Conservation (phyloP, 2,888 invertebrate species). For the Athrips mouffetella region DNA sequence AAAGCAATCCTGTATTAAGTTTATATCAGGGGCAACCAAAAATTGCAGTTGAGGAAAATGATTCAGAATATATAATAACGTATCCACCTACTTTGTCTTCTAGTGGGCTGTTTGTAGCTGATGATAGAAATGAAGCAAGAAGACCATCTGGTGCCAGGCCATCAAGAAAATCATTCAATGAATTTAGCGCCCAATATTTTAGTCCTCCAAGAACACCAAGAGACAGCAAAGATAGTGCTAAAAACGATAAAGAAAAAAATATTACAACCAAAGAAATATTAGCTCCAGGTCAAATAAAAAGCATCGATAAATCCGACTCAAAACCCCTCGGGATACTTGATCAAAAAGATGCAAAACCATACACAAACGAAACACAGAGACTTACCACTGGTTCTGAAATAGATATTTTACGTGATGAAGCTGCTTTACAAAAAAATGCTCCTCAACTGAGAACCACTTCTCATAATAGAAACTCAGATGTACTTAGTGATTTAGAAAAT, state of each 20-base stretch:
- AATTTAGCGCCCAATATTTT: slow-evolving; percentile 1
- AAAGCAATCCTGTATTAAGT: slow-evolving; percentile 29
- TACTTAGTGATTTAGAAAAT: background rate
- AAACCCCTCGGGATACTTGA: too few species aligned
- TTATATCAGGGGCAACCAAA: slow-evolving; percentile 27
- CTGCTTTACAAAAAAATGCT: too few species aligned
- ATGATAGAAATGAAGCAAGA: slow-evolving; percentile 26
- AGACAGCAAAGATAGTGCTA: slow-evolving; percentile 9
- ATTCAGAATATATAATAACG: slow-evolving; percentile 49
- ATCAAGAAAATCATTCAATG: slow-evolving; percentile 17
- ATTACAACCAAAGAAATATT: background rate
- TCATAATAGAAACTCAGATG: background rate
- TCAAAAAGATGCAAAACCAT: too few species aligned
- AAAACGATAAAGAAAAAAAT: slow-evolving; percentile 13
- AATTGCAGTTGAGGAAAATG: slow-evolving; percentile 28
- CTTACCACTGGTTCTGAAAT: background rate
- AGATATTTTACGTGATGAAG: background rate
- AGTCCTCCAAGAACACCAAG: slow-evolving; percentile 7
- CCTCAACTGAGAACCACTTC: background rate
- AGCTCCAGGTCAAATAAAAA: background rate
- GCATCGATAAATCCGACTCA: background rate
- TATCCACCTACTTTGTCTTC: slow-evolving; percentile 42
- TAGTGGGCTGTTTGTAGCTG: slow-evolving; percentile 26
- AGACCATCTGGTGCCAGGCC: slow-evolving; percentile 17
- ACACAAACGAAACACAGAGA: background rate